Evolutionary conservation across 2,888 invertebrate genomes (phyloP).

Genomic region (Drosophila heteroneura): DNA sequence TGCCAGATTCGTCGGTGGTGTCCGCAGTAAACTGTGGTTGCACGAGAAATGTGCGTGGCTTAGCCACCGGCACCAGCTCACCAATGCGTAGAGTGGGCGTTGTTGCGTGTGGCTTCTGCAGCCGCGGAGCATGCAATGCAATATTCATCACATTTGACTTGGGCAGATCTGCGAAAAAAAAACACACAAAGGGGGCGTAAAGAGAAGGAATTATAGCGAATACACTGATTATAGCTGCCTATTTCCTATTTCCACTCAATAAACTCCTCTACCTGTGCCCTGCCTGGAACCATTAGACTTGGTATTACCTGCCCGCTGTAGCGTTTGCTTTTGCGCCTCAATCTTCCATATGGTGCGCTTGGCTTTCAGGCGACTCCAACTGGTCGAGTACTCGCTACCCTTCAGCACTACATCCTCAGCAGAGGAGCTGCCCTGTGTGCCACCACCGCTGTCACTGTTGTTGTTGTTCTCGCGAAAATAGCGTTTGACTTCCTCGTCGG

Average conservation of each 20-base stretch:
- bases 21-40: conserved; percentile 58
- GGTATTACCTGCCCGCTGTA: conserved; percentile 80
- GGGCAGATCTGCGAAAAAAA: conserved; percentile 77
- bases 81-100: conserved; percentile 68
- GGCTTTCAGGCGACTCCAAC: conserved; percentile 87
- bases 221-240: conserved; percentile 25
- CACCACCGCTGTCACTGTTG: conserved; percentile 81
- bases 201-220: background rate
- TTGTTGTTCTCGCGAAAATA: conserved; percentile 85
- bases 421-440: conserved; percentile 82
- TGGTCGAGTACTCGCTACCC: conserved; percentile 84
- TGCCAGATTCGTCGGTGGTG: conserved; percentile 58
- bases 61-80: conserved; percentile 80
- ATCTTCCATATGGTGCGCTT: conserved; percentile 84
- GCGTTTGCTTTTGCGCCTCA: conserved; percentile 70
- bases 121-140: conserved; percentile 81
- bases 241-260: conserved; percentile 41
- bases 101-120: conserved; percentile 67
- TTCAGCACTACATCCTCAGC: conserved; percentile 71
- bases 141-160: conserved; percentile 85
- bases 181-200: background rate
- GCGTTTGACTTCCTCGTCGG: conserved; percentile 88
- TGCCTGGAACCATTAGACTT: background rate
- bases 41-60: conserved; percentile 78
- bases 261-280: conserved; percentile 70